A percentile compares a stretch with the other conserved stretches of the same genome.
Conservation (phyloP, 2,797 vertebrate species). For the Acanthurus lineatus region DNA sequence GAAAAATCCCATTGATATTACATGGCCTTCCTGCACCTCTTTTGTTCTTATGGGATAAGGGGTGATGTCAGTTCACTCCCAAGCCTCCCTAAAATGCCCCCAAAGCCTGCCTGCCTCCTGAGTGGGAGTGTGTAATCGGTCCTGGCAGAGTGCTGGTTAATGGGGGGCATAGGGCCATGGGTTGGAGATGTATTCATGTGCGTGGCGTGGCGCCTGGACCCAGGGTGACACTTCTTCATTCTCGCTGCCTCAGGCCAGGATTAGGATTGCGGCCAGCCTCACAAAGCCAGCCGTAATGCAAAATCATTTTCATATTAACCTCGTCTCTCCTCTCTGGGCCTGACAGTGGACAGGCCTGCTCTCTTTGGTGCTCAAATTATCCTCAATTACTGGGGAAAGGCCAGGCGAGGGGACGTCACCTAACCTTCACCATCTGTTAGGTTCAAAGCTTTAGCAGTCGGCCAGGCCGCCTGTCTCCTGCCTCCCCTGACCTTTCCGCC, state of each 20-base stretch:
- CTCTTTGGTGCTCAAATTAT: constrained; percentile 97
- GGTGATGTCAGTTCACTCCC: constrained; percentile 80
- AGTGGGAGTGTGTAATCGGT: constrained; percentile 86
- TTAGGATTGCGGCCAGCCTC: constrained; percentile 89
- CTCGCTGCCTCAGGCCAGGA: constrained; percentile 95
- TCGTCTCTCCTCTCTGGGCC: constrained; percentile 89
- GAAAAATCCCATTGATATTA: constrained; percentile 63
- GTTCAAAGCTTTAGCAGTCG: constrained; percentile 90
- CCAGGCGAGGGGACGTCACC: constrained; percentile 96
- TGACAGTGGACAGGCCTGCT: constrained; percentile 93
- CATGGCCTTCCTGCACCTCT: constrained; percentile 69
- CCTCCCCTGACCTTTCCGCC: constrained; percentile 90
- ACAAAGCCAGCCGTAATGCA: constrained; percentile 91
- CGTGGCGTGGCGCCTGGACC: constrained; percentile 84
- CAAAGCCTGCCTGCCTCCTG: constrained; percentile 78
- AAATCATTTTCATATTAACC: constrained; percentile 99
- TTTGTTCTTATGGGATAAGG: constrained; percentile 80
- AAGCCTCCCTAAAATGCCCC: constrained; percentile 81
- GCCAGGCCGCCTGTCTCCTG: constrained; percentile 89
- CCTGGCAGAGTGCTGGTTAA: constrained; percentile 89
- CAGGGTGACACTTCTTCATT: constrained; percentile 89
- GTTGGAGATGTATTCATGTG: constrained; percentile 87
- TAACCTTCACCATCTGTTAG: constrained; percentile 99
- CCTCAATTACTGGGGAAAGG: constrained; percentile 98
- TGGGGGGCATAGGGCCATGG: constrained; percentile 82